phyloP scores from a whole-genome alignment of 53 echinoderm and acorn worm genomes.

The Holothuria leucospilota region DNA sequence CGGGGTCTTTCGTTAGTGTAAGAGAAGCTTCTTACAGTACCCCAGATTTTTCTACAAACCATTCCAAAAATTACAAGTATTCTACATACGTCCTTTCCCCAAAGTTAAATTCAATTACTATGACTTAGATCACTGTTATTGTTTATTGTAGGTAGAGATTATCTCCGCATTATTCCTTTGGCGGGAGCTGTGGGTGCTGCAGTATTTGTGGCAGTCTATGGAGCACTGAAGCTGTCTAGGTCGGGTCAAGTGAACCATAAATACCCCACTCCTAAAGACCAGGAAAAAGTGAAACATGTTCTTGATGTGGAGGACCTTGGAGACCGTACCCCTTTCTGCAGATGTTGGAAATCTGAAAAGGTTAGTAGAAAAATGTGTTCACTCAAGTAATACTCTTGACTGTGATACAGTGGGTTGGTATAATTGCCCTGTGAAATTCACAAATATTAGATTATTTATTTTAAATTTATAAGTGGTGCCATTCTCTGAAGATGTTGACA shows the following conservation, averaged over 20 bases:
- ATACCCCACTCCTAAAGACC: conserved; percentile 71
- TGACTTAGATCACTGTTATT: neutral
- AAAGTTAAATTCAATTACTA: too few species aligned
- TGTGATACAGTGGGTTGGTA: too few species aligned
- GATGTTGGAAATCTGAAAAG: conserved; percentile 95
- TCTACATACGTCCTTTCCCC: too few species aligned
- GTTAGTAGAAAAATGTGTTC: conserved; percentile 27
- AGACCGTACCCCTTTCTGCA: conserved; percentile 82
- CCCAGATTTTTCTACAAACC: too few species aligned
- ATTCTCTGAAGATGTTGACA: too few species aligned
- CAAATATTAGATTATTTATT: too few species aligned
- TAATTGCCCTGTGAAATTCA: too few species aligned
- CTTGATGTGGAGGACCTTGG: conserved; percentile 94
- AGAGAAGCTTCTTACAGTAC: too few species aligned
- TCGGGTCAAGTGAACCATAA: conserved; percentile 63
- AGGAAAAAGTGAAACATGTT: conserved; percentile 77
- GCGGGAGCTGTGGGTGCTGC: conserved; percentile 82
- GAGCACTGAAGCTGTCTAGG: neutral
- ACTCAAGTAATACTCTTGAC: too few species aligned
- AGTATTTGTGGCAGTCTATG: conserved; percentile 62
- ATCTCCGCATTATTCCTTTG: conserved; percentile 69
- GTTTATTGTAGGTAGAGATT: conserved; percentile 66
- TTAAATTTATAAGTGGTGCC: too few species aligned
- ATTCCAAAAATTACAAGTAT: too few species aligned
- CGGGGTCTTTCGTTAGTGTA: too few species aligned